A percentile compares a stretch with the other conserved stretches of the same genome.
Evolutionary conservation across 2,888 invertebrate species (phyloP).

Genomic region (Drosophila robusta): DNA sequence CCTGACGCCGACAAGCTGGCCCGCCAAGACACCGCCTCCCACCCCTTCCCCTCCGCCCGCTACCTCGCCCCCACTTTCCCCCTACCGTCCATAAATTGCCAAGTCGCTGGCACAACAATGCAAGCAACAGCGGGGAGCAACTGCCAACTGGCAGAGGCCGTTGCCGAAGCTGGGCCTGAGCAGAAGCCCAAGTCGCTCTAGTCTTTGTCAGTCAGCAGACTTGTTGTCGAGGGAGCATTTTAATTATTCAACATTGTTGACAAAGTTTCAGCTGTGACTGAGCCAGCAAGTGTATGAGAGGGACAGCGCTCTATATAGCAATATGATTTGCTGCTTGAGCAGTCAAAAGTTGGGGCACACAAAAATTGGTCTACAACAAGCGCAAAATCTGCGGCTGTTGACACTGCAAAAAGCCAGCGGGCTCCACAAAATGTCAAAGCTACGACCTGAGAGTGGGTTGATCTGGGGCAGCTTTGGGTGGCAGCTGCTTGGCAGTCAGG

Average conservation of each 20-base stretch:
- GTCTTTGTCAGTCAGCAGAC: slow-evolving; percentile 61
- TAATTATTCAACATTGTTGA: slow-evolving; percentile 84
- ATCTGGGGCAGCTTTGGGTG: not conserved
- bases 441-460: slow-evolving; percentile 1
- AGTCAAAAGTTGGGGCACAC: slow-evolving; percentile 68
- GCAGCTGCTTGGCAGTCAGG: not conserved
- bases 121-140: slow-evolving; percentile 29
- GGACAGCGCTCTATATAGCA: slow-evolving; percentile 34
- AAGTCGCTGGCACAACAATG: slow-evolving; percentile 52
- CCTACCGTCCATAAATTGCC: slow-evolving; percentile 38
- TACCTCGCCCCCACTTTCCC: not conserved
- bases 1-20: slow-evolving; percentile 25
- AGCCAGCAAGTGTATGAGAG: slow-evolving; percentile 16
- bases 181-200: slow-evolving; percentile 37
- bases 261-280: slow-evolving; percentile 76
- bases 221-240: slow-evolving; percentile 81
- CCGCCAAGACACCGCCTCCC: slow-evolving; percentile 32
- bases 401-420: slow-evolving; percentile 38
- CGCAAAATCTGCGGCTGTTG: slow-evolving; percentile 54
- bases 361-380: slow-evolving; percentile 51
- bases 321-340: slow-evolving; percentile 78
- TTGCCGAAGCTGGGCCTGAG: slow-evolving; percentile 15
- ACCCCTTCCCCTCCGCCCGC: no score
- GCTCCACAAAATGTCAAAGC: slow-evolving; percentile 22
- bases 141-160: slow-evolving; percentile 10